Percentiles rank a stretch among this genome's conserved stretches.
These are phyloP conservation scores for Actenoides lindsayi DNA, from an alignment of 2,113 vertebrate species.

Conservation along the genomic window DNA sequence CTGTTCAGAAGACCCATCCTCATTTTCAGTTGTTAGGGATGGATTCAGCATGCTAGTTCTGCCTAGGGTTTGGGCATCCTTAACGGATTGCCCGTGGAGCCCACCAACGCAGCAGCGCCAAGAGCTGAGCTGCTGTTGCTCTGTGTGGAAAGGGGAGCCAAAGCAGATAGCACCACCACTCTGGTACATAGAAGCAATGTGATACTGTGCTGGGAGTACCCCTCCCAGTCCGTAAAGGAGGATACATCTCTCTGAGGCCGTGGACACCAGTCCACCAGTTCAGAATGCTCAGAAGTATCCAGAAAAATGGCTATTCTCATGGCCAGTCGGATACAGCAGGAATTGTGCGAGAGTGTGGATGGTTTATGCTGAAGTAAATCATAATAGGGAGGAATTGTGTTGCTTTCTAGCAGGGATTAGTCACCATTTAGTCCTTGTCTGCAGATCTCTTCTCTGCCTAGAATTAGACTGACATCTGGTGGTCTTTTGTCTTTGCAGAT, in stretches of 20 bases:
- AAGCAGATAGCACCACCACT: neutral
- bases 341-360: neutral
- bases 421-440: conserved; percentile 37
- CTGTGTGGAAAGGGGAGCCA: neutral
- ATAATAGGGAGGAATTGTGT: neutral
- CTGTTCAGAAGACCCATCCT: neutral
- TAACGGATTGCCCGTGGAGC: neutral
- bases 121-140: neutral
- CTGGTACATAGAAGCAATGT: neutral
- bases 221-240: neutral
- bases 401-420: neutral
- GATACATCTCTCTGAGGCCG: neutral
- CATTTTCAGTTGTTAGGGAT: neutral
- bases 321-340: neutral
- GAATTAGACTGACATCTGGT: conserved; percentile 64
- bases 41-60: neutral
- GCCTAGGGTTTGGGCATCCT: neutral
- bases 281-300: neutral
- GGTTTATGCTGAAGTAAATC: neutral
- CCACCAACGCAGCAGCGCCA: neutral
- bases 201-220: neutral
- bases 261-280: neutral
- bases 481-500: conserved; percentile 38
- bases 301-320: neutral
- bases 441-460: conserved; percentile 24